Conservation (phyloP, 2,888 invertebrate species). For the Hemicrepidius hirtus region DNA sequence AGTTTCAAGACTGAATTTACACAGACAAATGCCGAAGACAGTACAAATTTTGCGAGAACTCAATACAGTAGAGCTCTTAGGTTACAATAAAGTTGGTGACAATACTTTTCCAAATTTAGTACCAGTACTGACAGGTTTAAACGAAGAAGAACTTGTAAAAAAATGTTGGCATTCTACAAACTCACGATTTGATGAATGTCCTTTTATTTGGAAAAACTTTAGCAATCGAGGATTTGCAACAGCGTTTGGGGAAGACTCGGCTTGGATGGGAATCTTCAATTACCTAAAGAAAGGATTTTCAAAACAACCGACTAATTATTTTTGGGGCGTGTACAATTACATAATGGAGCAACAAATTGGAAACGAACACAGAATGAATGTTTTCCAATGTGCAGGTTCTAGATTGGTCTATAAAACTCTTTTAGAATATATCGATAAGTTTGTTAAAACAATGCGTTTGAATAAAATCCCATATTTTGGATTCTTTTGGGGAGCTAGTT, state of each 20-base stretch:
- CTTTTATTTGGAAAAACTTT: conserved; percentile 90
- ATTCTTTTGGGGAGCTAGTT: conserved; percentile 88
- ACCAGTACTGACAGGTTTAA: conserved; percentile 85
- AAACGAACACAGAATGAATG: conserved; percentile 78
- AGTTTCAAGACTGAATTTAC: conserved; percentile 89
- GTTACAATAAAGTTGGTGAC: conserved; percentile 95
- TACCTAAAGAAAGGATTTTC: conserved; percentile 86
- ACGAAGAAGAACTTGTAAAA: conserved; percentile 78
- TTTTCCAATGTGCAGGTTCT: conserved; percentile 82
- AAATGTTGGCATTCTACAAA: conserved; percentile 76
- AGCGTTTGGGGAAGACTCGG: conserved; percentile 88
- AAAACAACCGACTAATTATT: conserved; percentile 89
- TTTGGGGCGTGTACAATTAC: conserved; percentile 83
- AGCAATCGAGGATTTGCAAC: conserved; percentile 84
- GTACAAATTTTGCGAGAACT: conserved; percentile 75
- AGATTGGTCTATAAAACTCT: conserved; percentile 82
- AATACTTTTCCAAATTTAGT: conserved; percentile 95
- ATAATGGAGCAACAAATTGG: conserved; percentile 82
- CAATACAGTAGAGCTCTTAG: conserved; percentile 85
- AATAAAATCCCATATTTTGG: conserved; percentile 81
- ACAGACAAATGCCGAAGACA: conserved; percentile 88
- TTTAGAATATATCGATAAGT: conserved; percentile 81
- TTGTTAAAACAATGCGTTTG: conserved; percentile 77
- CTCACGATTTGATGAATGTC: conserved; percentile 83
- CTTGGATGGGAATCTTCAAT: conserved; percentile 86